Conservation (phyloP, 2,113 vertebrate genomes). For the Herpetotheres cachinnans region DNA sequence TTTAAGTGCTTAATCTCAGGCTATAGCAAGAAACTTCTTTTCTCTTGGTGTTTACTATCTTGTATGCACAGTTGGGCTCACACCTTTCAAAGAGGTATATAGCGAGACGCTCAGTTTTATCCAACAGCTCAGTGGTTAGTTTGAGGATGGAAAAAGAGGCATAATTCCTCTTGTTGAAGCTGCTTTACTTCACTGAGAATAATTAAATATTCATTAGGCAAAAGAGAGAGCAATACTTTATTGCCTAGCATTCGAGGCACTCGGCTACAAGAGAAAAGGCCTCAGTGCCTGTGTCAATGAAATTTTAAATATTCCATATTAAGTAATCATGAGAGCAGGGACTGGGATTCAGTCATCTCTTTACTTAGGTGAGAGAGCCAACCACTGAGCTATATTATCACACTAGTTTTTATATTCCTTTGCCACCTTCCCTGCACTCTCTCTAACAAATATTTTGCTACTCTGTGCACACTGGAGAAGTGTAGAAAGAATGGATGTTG, state of each 20-base stretch:
- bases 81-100: background rate
- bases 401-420: background rate
- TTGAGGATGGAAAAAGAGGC: background rate
- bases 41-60: background rate
- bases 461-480: background rate
- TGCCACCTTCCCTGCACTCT: background rate
- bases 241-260: background rate
- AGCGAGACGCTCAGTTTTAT: background rate
- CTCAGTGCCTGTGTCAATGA: background rate
- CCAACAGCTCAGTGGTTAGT: background rate
- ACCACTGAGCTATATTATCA: background rate
- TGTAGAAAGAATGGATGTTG: background rate
- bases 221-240: conserved; percentile 33
- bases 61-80: background rate
- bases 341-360: conserved; percentile 2
- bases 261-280: conserved; percentile 12
- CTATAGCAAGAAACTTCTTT: background rate
- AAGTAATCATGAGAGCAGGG: conserved; percentile 52
- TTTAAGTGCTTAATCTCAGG: background rate
- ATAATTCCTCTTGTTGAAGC: conserved; percentile 14
- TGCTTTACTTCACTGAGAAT: conserved; percentile 11
- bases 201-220: conserved; percentile 55
- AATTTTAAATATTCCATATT: conserved; percentile 59
- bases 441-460: background rate
- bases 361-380: conserved; percentile 10